These are phyloP conservation scores for Mycalesis mineus DNA, from an alignment of 2,888 invertebrate genomes.

Conservation along the genomic window DNA sequence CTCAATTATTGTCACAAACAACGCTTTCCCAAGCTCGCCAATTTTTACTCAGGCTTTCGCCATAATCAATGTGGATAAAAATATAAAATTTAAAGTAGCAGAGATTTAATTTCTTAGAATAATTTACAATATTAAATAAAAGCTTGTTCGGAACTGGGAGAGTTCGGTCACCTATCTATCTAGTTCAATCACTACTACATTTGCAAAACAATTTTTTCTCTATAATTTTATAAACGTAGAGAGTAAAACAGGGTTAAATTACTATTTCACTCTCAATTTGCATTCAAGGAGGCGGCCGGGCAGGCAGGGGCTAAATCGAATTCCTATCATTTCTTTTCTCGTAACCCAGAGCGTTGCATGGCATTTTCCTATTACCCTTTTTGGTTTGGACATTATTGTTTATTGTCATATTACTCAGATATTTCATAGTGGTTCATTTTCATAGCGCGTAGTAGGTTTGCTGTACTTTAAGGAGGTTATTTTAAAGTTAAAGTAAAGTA, in stretches of 20 bases:
- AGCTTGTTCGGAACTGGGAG: too few species aligned
- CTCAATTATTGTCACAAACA: too few species aligned
- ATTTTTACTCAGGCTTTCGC: too few species aligned
- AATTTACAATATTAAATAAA: too few species aligned
- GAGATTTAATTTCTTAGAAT: too few species aligned
- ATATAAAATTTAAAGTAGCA: too few species aligned
- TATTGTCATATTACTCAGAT: constrained; percentile 3
- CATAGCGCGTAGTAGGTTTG: too few species aligned
- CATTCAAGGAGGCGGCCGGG: constrained; percentile 65
- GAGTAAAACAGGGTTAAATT: constrained; percentile 41
- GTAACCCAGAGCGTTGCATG: constrained; percentile 45
- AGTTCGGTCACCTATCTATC: too few species aligned
- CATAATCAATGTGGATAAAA: too few species aligned
- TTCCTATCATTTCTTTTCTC: constrained; percentile 65
- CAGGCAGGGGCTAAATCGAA: constrained; percentile 67
- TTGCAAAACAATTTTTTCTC: background rate
- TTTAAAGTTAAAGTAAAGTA: too few species aligned
- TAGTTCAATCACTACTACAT: background rate
- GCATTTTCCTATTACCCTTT: constrained; percentile 21
- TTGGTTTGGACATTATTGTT: background rate
- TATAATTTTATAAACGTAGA: constrained; percentile 8
- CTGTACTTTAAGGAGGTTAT: too few species aligned
- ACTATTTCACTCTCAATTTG: constrained; percentile 63
- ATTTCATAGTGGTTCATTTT: background rate
- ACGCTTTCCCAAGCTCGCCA: too few species aligned